Evolutionary conservation across 1,140 invertebrate species (phyloP), one percentile per base, ranked within the genome.

Genomic region (Aphidius gifuensis): DNA sequence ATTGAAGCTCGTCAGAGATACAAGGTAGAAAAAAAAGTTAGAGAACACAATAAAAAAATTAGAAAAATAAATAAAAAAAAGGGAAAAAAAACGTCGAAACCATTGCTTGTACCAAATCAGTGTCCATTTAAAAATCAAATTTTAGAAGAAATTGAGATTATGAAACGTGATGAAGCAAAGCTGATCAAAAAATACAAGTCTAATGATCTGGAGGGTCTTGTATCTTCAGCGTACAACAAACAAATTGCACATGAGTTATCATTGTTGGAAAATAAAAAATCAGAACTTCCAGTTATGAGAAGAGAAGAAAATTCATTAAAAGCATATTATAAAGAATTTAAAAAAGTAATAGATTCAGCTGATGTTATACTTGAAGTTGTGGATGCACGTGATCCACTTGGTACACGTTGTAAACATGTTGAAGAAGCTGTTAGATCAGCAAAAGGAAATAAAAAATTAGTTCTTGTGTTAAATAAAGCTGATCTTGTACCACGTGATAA

Each of bases 401-500:
- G 95, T 66, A 82, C 78, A 5, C 71, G 74, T 66, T 78, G 80
- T 58, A 77, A 76, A 66, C 70, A 80, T 66, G 92, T 99, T 1
- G 96, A 99, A 83, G 84, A 96, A 70, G 86, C 89, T 21, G 90
- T 98, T 0, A 76, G 87, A 8, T 85, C 87, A 62, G 80, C 90
- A 1, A 79, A 84, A 7, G 88, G 89, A 3, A 88, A 88, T 60
- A 99, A 99, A 78, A 87, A 90, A 70, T 80, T 99, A 21, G 93
- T 99, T 4, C 78, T 99, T 16, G 86, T 99, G 6, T 79, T 99
- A 2, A 99, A 99, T 76, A 99, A 99, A 84, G 95, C 96, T 64
- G 96, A 99, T 85, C 83, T 99, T 54, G 89, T 99, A 3, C 97
- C 97, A 0, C 85, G 89, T 49, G 88, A 91, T 60, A 97, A 97